phyloP scores from a whole-genome alignment of 2,888 invertebrate species.

The Nezara viridula region DNA sequence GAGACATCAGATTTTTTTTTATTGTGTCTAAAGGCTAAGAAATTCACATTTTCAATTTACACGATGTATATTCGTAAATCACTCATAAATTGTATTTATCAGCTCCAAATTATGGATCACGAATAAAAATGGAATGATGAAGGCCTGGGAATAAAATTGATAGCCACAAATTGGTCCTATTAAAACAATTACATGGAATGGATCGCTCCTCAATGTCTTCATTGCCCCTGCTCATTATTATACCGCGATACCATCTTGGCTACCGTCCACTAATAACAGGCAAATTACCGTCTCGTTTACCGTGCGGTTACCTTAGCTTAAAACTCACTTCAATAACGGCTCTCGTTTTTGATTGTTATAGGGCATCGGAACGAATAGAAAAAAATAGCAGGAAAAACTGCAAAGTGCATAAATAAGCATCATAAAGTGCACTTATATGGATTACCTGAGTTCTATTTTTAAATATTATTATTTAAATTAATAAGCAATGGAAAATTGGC shows the following conservation, averaged over 20 bases:
- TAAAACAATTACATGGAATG: slow-evolving; percentile 28
- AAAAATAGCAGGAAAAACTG: not conserved
- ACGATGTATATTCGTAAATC: not conserved
- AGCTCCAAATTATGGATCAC: not conserved
- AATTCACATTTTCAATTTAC: not conserved
- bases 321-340: not conserved
- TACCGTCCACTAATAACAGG: not conserved
- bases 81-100: not conserved
- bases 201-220: slow-evolving; percentile 24
- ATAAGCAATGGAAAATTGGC: too few relatives aligned
- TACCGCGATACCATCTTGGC: slow-evolving; percentile 1
- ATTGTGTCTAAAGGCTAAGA: not conserved
- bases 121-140: slow-evolving; percentile 14
- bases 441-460: too few relatives aligned
- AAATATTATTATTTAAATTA: too few relatives aligned
- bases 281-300: slow-evolving; percentile 11
- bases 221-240: slow-evolving; percentile 3
- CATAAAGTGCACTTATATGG: too few relatives aligned
- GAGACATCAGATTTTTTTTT: too few relatives aligned
- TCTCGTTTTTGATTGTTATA: not conserved
- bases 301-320: not conserved
- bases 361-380: not conserved
- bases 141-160: slow-evolving; percentile 16
- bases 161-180: slow-evolving; percentile 7
- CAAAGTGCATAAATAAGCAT: not conserved